These are phyloP conservation scores for Aptenodytes forsteri DNA, from an alignment of 2,113 vertebrate species.

Conservation along the genomic window DNA sequence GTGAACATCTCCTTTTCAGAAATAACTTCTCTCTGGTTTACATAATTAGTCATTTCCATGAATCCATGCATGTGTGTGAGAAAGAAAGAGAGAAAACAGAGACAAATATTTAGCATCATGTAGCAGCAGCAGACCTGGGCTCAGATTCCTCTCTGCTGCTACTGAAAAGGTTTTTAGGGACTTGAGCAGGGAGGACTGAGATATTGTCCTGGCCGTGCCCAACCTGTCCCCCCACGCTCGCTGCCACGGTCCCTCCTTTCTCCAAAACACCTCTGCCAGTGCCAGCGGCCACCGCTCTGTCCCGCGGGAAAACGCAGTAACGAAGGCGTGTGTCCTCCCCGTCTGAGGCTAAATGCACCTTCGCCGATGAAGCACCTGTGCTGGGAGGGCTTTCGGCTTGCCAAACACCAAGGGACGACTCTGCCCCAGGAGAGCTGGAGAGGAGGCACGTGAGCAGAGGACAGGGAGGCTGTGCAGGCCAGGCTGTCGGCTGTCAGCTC, in stretches of 20 bases:
- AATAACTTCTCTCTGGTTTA: not conserved
- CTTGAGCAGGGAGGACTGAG: not conserved
- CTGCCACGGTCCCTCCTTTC: not conserved
- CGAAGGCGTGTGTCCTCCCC: accelerated
- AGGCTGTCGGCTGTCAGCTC: not conserved
- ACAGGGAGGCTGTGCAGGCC: not conserved
- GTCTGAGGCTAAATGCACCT: not conserved
- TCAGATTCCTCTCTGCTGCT: not conserved
- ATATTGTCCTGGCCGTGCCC: not conserved
- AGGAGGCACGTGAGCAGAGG: not conserved
- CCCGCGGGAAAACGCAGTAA: accelerated
- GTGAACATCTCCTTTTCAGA: not conserved
- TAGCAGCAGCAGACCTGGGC: not conserved
- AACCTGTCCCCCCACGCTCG: not conserved
- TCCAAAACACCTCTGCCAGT: not conserved
- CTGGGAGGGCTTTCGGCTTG: not conserved
- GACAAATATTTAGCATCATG: not conserved
- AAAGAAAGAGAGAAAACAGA: not conserved
- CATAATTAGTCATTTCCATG: not conserved
- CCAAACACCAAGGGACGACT: not conserved
- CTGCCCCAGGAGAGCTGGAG: not conserved
- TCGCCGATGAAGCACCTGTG: accelerated
- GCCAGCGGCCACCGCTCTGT: not conserved
- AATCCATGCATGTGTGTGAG: not conserved
- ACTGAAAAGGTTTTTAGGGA: not conserved